Conservation (phyloP, 2,113 vertebrate genomes). For the Siniperca chuatsi region DNA sequence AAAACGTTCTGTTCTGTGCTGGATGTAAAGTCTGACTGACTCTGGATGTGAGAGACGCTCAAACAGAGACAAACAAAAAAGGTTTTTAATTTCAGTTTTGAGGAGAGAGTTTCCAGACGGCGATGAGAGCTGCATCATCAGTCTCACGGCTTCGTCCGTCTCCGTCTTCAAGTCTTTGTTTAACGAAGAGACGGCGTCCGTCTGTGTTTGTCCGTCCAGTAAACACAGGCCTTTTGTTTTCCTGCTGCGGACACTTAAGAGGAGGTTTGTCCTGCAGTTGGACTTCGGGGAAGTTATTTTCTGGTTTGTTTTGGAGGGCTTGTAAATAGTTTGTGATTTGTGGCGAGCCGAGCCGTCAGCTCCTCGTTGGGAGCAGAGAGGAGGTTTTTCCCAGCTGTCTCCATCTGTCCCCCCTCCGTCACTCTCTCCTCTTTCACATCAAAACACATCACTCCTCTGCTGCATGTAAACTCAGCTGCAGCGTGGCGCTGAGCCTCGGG, state of each 20-base stretch:
- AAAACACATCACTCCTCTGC: conserved; percentile 34
- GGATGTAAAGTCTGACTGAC: too few relatives aligned
- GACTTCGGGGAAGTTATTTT: conserved; percentile 65
- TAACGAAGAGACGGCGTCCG: conserved; percentile 50
- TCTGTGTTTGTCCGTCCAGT: conserved; percentile 70
- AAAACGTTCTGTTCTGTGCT: too few relatives aligned
- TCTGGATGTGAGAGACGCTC: background rate
- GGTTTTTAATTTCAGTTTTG: conserved; percentile 3
- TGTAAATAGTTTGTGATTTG: conserved; percentile 74
- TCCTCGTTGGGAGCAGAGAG: conserved; percentile 38
- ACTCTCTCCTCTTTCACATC: conserved; percentile 34
- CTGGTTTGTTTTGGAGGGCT: conserved; percentile 60
- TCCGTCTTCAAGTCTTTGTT: conserved; percentile 50
- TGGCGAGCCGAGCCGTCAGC: conserved; percentile 52
- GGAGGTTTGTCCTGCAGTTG: conserved; percentile 39
- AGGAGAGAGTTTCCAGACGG: conserved; percentile 55
- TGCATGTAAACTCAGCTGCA: conserved; percentile 23
- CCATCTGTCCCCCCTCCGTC: conserved; percentile 48
- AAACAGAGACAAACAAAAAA: background rate
- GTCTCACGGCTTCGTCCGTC: conserved; percentile 21
- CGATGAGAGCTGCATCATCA: conserved; percentile 25
- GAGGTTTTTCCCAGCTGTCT: conserved; percentile 53
- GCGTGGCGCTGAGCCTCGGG: background rate
- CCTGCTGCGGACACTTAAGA: conserved; percentile 59
- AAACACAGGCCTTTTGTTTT: conserved; percentile 73